These are phyloP conservation scores for Himalopsyche japonica DNA, from an alignment of 2,888 invertebrate genomes.

Conservation along the genomic window DNA sequence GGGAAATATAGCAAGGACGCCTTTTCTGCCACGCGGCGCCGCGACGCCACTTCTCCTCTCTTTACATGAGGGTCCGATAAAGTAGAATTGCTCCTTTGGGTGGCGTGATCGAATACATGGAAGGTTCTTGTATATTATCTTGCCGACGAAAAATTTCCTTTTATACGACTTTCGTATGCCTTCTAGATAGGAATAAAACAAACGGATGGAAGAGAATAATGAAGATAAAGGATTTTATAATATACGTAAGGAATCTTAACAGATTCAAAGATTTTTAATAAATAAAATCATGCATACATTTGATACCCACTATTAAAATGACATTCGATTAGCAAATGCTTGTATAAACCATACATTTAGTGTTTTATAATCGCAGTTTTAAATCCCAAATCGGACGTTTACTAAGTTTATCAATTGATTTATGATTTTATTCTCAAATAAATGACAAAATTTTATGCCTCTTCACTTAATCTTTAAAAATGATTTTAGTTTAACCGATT, in stretches of 20 bases:
- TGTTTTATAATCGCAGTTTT: no score
- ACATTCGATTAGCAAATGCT: no score
- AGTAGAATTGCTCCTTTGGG: slow-evolving; percentile 24
- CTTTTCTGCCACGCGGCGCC: neutral
- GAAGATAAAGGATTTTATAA: neutral
- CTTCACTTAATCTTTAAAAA: no score
- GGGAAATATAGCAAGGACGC: neutral
- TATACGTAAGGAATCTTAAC: neutral
- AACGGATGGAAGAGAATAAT: neutral
- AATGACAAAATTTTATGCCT: no score
- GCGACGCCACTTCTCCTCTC: slow-evolving; percentile 10
- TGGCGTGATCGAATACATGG: neutral
- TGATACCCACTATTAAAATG: no score
- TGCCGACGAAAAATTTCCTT: neutral
- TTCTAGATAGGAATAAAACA: neutral
- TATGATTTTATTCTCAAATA: no score
- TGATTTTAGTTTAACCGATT: no score
- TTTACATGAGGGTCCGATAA: slow-evolving; percentile 28
- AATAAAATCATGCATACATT: no score
- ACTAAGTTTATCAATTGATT: no score
- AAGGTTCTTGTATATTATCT: neutral
- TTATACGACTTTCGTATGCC: neutral
- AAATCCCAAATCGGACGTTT: no score
- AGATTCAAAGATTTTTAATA: no score
- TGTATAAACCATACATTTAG: no score